These are phyloP conservation scores for Aepyceros melampus DNA, from an alignment of 2,113 vertebrate species.

Conservation along the genomic window DNA sequence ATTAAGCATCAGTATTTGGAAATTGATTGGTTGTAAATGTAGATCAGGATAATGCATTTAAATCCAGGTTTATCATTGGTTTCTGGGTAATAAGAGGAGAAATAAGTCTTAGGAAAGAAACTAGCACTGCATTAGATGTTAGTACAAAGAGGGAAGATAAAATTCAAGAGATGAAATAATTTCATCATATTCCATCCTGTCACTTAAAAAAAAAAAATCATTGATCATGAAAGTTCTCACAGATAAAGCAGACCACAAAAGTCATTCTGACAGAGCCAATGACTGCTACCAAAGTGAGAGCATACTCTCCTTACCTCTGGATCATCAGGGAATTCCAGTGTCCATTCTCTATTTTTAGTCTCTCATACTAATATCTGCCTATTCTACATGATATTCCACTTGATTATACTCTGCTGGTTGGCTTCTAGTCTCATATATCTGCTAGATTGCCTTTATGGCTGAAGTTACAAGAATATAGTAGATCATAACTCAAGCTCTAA, in stretches of 20 bases:
- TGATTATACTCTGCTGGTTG: neutral
- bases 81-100: neutral
- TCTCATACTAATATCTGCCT: neutral
- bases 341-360: neutral
- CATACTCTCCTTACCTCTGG: neutral
- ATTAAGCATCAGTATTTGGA: neutral
- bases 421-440: neutral
- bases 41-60: neutral
- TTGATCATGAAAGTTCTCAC: neutral
- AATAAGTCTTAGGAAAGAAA: neutral
- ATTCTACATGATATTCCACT: neutral
- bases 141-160: neutral
- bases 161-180: neutral
- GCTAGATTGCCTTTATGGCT: neutral
- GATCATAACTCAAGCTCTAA: neutral
- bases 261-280: neutral
- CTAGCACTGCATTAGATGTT: neutral
- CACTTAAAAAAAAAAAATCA: neutral
- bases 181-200: neutral
- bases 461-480: neutral
- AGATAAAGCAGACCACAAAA: neutral
- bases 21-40: neutral
- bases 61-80: neutral
- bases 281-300: neutral
- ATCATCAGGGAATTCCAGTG: neutral